Percentiles rank a stretch among this genome's conserved stretches.
phyloP scores from a whole-genome alignment of 2,113 vertebrate species.

The Podilymbus podiceps region DNA sequence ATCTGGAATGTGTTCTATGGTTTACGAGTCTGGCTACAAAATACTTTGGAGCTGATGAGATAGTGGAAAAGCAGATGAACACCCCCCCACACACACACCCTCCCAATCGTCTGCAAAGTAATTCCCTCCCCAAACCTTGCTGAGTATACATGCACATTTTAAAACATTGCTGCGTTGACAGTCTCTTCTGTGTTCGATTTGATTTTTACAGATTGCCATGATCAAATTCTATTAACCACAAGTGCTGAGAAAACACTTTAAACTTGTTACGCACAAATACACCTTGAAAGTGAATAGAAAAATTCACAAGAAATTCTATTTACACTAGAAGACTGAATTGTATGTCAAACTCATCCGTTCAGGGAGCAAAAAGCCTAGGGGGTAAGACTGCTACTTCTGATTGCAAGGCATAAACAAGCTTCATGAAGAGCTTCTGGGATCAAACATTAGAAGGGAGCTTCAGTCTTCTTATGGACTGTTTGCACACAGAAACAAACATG shows the following conservation, averaged over 20 bases:
- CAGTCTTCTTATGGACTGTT: not conserved
- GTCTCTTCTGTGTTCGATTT: slow-evolving; percentile 27
- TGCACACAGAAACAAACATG: not conserved
- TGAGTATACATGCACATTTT: not conserved
- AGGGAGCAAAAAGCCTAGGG: not conserved
- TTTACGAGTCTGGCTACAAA: not conserved
- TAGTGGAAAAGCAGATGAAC: not conserved
- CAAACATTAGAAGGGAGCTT: not conserved
- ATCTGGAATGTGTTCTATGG: not conserved
- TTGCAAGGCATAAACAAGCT: not conserved
- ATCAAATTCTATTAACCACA: slow-evolving; percentile 45
- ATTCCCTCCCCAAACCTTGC: not conserved
- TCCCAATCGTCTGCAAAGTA: not conserved
- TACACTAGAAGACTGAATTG: not conserved
- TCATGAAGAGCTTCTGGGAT: not conserved
- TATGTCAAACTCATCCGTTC: not conserved
- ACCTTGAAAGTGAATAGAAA: slow-evolving; percentile 23
- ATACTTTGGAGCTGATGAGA: not conserved
- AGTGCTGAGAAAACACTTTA: slow-evolving; percentile 50
- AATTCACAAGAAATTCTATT: not conserved
- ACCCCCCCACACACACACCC: not conserved
- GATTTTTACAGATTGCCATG: slow-evolving; percentile 52
- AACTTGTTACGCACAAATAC: slow-evolving; percentile 11
- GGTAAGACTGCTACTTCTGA: not conserved
- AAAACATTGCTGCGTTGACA: slow-evolving; percentile 22